Base-by-base conservation (phyloP, 2,113 vertebrate species). In the Triplophysa siluroides region DNA sequence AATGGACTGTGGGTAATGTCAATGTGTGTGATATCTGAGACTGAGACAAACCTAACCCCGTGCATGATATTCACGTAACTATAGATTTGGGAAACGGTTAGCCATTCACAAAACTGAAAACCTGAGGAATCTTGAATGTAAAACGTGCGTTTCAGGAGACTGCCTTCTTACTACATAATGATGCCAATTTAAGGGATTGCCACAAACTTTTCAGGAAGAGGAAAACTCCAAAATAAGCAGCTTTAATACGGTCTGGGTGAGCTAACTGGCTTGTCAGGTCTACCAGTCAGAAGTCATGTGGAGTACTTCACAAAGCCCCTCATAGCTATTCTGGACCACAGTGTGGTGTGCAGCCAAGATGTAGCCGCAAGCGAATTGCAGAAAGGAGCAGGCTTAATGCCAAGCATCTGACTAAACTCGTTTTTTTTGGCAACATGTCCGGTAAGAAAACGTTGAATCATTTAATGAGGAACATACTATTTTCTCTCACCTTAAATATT, bases 391-490 rank as follows among this genome's bases (percentile, higher is more conserved):
- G 71, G 72, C 43, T 85, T 90, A 90, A 92, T 84, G 88, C 88
- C 88, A 89, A 89, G 87, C 86, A 80, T 70, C 82, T 88, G 87
- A 91, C 85, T 86, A 90, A 88, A 87, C 88, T 86, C 83, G 88
- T 89, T 90, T 91, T 87, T 87, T 87, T 87, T 91, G 86, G 90
- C 88, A 87, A 86, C 89, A 90, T 80, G 82, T 77, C 86, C 92
- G 88, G 91, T 90, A 88, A 89, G 90, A 88, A 88, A 91, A 88
- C 88, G 85, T 89, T 90, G 88, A 84, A 90, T 90, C 88, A 92
- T 92, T 93, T 92, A 85, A 87, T 86, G 86, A 91, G 86, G 86
- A 92, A 91, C 89, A 90, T 88, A 90, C 89, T 89, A 88, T 92
- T 92, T 90, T 90, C 85, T 84, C 88, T 90, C 89, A 52, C 1